phyloP scores from a whole-genome alignment of 2,888 invertebrate species.

The Melinaea menophilus region DNA sequence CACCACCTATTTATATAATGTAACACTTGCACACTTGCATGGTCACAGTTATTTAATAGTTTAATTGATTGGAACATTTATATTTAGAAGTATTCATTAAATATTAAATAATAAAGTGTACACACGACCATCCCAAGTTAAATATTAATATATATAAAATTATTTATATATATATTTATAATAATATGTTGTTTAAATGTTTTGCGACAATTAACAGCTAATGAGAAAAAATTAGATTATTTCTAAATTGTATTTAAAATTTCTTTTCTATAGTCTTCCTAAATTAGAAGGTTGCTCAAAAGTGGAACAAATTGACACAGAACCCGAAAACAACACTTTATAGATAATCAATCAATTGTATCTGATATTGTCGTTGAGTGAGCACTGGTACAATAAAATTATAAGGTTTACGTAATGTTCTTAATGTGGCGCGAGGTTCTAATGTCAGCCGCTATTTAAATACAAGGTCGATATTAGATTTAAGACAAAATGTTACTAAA shows the following conservation, averaged over 20 bases:
- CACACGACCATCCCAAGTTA: too few species aligned
- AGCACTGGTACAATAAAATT: constrained; percentile 16
- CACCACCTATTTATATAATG: too few species aligned
- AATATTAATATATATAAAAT: too few species aligned
- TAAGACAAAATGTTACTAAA: constrained; percentile 33
- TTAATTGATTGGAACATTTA: too few species aligned
- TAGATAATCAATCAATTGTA: constrained; percentile 17
- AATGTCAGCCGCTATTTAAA: constrained; percentile 55
- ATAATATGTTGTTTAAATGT: neutral
- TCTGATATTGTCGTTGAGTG: constrained; percentile 10
- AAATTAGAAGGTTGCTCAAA: neutral
- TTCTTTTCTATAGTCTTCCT: neutral
- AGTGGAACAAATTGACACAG: neutral
- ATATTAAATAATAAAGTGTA: too few species aligned
- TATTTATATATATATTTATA: neutral
- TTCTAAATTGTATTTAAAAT: too few species aligned
- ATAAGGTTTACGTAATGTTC: constrained; percentile 56
- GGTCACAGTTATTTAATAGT: too few species aligned
- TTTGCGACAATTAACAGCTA: neutral
- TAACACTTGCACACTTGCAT: too few species aligned
- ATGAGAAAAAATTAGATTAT: too few species aligned
- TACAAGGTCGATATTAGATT: constrained; percentile 51
- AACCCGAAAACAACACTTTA: constrained; percentile 14
- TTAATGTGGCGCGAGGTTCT: constrained; percentile 61
- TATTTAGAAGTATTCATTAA: too few species aligned